A percentile compares a stretch with the other conserved stretches of the same genome.
These are phyloP conservation scores for Holothuria scabra DNA, from an alignment of 53 echinoderm and acorn worm genomes.

Conservation along the genomic window DNA sequence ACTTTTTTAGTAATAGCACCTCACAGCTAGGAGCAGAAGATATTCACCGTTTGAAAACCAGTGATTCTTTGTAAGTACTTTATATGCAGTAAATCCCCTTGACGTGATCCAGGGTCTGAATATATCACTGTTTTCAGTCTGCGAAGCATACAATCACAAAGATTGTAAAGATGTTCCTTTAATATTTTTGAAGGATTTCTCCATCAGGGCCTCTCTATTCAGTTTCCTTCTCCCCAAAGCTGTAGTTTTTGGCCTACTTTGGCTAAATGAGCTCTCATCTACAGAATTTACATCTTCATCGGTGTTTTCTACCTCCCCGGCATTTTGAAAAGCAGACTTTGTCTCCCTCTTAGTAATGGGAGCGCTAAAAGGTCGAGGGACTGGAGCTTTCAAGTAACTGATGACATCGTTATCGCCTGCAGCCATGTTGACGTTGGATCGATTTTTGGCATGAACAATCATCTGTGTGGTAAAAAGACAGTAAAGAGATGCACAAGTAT, in stretches of 20 bases:
- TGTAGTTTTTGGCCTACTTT: slow-evolving; percentile 57
- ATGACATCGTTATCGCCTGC: slow-evolving; percentile 11
- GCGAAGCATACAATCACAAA: no score
- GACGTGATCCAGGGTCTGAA: no score
- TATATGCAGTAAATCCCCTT: no score
- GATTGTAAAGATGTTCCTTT: slow-evolving; percentile 28
- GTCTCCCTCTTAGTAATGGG: slow-evolving; percentile 81
- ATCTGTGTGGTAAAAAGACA: slow-evolving; percentile 63
- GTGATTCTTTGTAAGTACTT: no score
- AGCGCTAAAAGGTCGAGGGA: slow-evolving; percentile 83
- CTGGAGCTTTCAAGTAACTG: slow-evolving; percentile 12
- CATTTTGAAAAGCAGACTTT: slow-evolving; percentile 72
- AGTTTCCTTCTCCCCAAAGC: slow-evolving; percentile 22
- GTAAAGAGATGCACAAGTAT: background rate
- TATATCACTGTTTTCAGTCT: no score
- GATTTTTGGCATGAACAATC: slow-evolving; percentile 92
- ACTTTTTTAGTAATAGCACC: no score
- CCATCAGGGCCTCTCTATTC: slow-evolving; percentile 18
- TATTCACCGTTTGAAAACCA: no score
- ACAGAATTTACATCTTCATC: background rate
- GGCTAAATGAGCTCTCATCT: background rate
- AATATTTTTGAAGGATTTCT: slow-evolving; percentile 10
- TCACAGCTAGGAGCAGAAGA: no score
- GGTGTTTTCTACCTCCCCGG: slow-evolving; percentile 69
- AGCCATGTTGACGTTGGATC: slow-evolving; percentile 91